These are phyloP conservation scores for Parambassis ranga DNA, from an alignment of 2,797 vertebrate species.

Conservation along the genomic window DNA sequence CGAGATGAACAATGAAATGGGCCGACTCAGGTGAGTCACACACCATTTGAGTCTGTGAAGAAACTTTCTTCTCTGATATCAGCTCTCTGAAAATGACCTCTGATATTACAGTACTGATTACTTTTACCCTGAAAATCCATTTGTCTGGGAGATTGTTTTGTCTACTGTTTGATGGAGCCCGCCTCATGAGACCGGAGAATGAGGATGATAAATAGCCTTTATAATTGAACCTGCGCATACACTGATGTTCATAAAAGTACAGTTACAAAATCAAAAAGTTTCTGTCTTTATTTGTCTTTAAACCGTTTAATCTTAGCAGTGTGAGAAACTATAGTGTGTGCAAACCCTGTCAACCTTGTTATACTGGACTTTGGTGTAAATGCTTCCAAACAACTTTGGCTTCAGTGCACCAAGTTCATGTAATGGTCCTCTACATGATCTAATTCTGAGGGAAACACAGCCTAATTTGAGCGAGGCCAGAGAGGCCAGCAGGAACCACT, in stretches of 20 bases:
- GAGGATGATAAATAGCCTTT: slow-evolving; percentile 16
- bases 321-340: rapidly evolving
- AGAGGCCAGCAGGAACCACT: neutral
- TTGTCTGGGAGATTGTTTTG: slow-evolving; percentile 33
- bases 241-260: slow-evolving; percentile 2
- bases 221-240: neutral
- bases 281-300: no score
- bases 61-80: slow-evolving; percentile 23
- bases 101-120: slow-evolving; percentile 31
- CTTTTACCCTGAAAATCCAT: slow-evolving; percentile 20
- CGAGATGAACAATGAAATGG: slow-evolving; percentile 26
- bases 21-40: slow-evolving; percentile 33
- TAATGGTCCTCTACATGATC: slow-evolving; percentile 5
- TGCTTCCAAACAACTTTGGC: slow-evolving; percentile 4
- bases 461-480: neutral
- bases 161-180: slow-evolving; percentile 17
- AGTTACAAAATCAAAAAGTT: neutral
- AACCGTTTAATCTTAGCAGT: no score
- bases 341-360: neutral
- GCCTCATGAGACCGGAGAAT: slow-evolving; percentile 9
- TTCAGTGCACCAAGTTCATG: slow-evolving; percentile 18
- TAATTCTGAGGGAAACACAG: neutral
- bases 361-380: neutral
- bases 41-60: slow-evolving; percentile 9
- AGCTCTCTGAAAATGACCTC: slow-evolving; percentile 23